Conservation (phyloP, 2,888 invertebrate genomes). For the Sphaerophoria taeniata region DNA sequence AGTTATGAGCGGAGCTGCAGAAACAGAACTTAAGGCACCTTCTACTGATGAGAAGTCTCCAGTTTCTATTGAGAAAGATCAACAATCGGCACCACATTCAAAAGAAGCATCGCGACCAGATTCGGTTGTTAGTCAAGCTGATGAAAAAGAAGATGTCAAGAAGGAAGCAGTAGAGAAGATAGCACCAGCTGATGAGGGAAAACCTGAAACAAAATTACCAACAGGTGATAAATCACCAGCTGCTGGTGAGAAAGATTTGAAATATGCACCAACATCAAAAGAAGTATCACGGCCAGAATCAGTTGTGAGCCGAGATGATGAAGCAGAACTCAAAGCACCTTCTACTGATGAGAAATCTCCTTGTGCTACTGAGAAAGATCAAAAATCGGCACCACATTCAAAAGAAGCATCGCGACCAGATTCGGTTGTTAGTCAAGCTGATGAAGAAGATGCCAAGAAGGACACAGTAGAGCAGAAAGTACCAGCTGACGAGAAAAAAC, state of each 20-base stretch:
- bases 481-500: not conserved
- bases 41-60: not conserved
- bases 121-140: slow-evolving; percentile 78
- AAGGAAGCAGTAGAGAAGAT: slow-evolving; percentile 73
- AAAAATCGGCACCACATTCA: slow-evolving; percentile 52
- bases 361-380: slow-evolving; percentile 26
- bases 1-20: not conserved
- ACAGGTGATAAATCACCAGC: slow-evolving; percentile 54
- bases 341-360: not conserved
- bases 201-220: not conserved
- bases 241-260: too few relatives aligned
- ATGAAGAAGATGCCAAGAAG: not conserved
- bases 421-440: slow-evolving; percentile 61
- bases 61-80: not conserved
- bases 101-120: slow-evolving; percentile 77
- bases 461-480: slow-evolving; percentile 28
- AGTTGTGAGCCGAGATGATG: slow-evolving; percentile 20
- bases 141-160: slow-evolving; percentile 48
- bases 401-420: slow-evolving; percentile 68
- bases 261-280: slow-evolving; percentile 55
- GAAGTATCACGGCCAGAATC: slow-evolving; percentile 30
- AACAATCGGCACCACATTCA: slow-evolving; percentile 31
- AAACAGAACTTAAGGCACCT: not conserved
- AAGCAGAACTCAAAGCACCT: slow-evolving; percentile 60
- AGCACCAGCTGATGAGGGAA: slow-evolving; percentile 40